A percentile compares a stretch with the other conserved stretches of the same genome.
phyloP scores from a whole-genome alignment of 2,888 invertebrate genomes.

The Trichogramma dendrolimi region DNA sequence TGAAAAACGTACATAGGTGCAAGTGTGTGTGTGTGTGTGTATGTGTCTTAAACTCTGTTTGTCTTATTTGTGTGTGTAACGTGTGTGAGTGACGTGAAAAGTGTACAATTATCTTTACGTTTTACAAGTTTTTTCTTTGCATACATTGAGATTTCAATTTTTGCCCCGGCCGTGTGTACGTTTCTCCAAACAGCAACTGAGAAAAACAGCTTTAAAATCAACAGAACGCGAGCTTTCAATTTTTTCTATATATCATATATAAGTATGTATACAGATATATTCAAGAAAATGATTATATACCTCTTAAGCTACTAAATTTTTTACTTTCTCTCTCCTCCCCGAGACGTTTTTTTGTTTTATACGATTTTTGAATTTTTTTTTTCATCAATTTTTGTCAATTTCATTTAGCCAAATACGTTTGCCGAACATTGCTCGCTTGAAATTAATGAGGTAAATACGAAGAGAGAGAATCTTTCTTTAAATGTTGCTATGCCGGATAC shows the following conservation, averaged over 20 bases:
- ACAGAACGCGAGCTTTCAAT: constrained; percentile 13
- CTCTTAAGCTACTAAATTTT: constrained; percentile 20
- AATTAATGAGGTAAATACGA: constrained; percentile 12
- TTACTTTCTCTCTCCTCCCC: constrained; percentile 9
- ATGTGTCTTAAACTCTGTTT: not conserved
- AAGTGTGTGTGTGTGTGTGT: constrained; percentile 16
- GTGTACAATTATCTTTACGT: too few species aligned
- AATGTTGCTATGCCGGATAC: constrained; percentile 17
- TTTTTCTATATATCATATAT: constrained; percentile 13
- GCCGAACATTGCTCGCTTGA: not conserved
- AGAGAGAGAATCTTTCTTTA: not conserved
- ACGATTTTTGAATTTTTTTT: constrained; percentile 1
- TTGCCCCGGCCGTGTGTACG: not conserved
- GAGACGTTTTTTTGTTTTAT: constrained; percentile 4
- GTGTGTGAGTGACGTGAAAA: not conserved
- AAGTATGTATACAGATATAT: constrained; percentile 16
- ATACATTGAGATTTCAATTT: not conserved
- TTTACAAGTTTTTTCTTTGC: constrained; percentile 4
- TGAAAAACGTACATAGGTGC: constrained; percentile 23
- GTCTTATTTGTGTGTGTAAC: constrained; percentile 10
- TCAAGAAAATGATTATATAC: not conserved
- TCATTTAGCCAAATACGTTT: too few species aligned
- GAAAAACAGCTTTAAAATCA: constrained; percentile 16
- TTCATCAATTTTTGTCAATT: not conserved
- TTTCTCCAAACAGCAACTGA: constrained; percentile 4